Base-by-base conservation (phyloP, 2,888 invertebrate genomes). In the Linnaemya vulpina region DNA sequence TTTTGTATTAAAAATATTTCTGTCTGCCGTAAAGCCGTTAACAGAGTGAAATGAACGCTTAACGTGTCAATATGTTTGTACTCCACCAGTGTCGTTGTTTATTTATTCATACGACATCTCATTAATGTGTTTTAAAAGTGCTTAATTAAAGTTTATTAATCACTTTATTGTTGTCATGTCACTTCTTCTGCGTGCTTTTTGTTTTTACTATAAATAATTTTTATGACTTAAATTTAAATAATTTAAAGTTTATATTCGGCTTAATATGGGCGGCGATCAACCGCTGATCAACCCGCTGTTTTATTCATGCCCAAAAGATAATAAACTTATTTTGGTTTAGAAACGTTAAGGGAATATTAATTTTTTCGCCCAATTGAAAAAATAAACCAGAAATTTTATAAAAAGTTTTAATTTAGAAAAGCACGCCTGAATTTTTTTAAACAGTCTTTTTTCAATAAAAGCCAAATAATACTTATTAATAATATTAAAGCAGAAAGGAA, bases 81-180 rank as follows among this genome's bases (percentile, higher is more conserved):
- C 11, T 46, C n/a, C 38, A 43, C 15, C 43, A 55, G 38, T 46
- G 22, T 62, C 11, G 46, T 20, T 40, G 63, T 65, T 82, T 76
- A 63, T 76, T 82, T 76, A 82, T 82, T 63, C 76, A 76, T 71
- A n/a, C 35, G 17, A 63, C 62, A 79, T 68, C 62, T n/a, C 53
- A 60, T 82, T 80, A 80, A 80, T 82, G 82, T 25, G 73, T 79
- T 82, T 82, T 67, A 79, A 77, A 77, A 82, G 60, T 75, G 74
- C 82, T 85, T 82, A 82, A 85, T 82, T 82, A 82, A 79, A 53
- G 82, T 78, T 75, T 79, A 85, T 85, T 85, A 85, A 85, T 82
- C 62, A 79, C 85, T 75, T 75, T 79, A 85, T 85, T 85, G 82
- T 79, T 82, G 75, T 82, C 85, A 79, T 82, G 60, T 82, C 62